Conservation (phyloP, 2,888 invertebrate genomes). For the Mongoloraphidia duomilia region DNA sequence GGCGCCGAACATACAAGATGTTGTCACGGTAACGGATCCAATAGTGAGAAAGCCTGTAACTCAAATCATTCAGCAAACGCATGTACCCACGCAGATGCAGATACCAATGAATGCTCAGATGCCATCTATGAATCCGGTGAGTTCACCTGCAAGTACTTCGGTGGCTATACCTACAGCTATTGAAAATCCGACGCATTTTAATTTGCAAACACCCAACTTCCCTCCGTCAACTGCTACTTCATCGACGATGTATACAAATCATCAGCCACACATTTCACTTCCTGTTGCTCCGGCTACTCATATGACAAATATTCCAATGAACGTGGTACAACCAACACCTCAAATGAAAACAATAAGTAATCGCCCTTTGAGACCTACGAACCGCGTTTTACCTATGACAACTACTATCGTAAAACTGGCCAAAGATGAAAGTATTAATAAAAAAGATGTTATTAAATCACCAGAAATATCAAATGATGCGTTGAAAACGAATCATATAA, state of each 20-base stretch:
- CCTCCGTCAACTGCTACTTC: too few relatives aligned
- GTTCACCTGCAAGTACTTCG: too few relatives aligned
- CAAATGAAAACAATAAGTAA: slow-evolving; percentile 28
- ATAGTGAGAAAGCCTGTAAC: slow-evolving; percentile 31
- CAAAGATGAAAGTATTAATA: slow-evolving; percentile 34
- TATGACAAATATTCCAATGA: slow-evolving; percentile 44
- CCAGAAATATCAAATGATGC: slow-evolving; percentile 8
- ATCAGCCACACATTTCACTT: slow-evolving; percentile 2
- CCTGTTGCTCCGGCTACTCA: slow-evolving; percentile 5
- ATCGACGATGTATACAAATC: too few relatives aligned
- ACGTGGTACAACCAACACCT: slow-evolving; percentile 54
- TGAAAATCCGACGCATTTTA: too few relatives aligned
- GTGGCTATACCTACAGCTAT: too few relatives aligned
- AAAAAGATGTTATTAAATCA: slow-evolving; percentile 23
- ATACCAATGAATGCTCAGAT: slow-evolving; percentile 4
- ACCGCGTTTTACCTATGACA: slow-evolving; percentile 64
- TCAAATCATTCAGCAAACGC: slow-evolving; percentile 8
- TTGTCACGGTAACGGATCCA: slow-evolving; percentile 52
- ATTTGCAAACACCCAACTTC: too few relatives aligned
- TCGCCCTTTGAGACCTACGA: slow-evolving; percentile 47
- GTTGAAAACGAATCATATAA: slow-evolving; percentile 8
- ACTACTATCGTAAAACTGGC: slow-evolving; percentile 37
- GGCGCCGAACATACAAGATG: too few relatives aligned
- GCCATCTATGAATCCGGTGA: slow-evolving; percentile 7
- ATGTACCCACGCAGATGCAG: slow-evolving; percentile 13